These are phyloP conservation scores for Sebastes flavidus DNA, from an alignment of 2,797 vertebrate genomes.

Conservation along the genomic window DNA sequence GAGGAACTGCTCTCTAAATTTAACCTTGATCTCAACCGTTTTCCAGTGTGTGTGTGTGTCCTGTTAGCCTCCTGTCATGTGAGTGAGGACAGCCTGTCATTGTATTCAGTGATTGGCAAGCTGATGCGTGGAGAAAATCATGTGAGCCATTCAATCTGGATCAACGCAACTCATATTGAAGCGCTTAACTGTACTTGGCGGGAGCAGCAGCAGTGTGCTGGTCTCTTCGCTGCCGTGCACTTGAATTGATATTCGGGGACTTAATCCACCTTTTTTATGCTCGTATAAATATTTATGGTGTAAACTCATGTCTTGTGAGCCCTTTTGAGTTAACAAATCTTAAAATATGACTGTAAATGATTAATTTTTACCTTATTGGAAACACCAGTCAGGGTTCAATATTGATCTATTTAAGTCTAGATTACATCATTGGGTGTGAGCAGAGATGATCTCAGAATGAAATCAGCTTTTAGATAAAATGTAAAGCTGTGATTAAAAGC, in stretches of 20 bases:
- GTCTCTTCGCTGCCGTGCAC: constrained; percentile 4
- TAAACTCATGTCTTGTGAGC: constrained; percentile 1
- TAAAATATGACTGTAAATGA: neutral
- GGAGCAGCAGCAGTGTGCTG: constrained; percentile 1
- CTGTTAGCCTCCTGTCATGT: constrained; percentile 74
- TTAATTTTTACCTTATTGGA: neutral
- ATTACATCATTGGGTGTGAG: constrained; percentile 61
- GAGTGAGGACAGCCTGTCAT: constrained; percentile 78
- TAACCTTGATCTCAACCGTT: constrained; percentile 75
- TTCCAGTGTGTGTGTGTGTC: constrained; percentile 55
- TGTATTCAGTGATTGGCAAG: constrained; percentile 75
- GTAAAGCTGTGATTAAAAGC: constrained; percentile 17
- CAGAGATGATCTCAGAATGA: constrained; percentile 55
- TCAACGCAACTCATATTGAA: constrained; percentile 57
- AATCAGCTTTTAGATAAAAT: constrained; percentile 49
- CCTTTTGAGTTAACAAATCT: neutral
- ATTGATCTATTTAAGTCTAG: constrained; percentile 37
- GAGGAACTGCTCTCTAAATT: constrained; percentile 75
- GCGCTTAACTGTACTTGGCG: constrained; percentile 62
- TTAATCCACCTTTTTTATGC: constrained; percentile 38
- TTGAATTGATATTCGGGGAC: constrained; percentile 24
- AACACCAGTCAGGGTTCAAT: neutral
- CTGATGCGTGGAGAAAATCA: constrained; percentile 70
- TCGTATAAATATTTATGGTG: constrained; percentile 34
- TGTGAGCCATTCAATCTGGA: constrained; percentile 70